phyloP scores from a whole-genome alignment of 2,888 invertebrate species.

The Onthophagus sagittarius region DNA sequence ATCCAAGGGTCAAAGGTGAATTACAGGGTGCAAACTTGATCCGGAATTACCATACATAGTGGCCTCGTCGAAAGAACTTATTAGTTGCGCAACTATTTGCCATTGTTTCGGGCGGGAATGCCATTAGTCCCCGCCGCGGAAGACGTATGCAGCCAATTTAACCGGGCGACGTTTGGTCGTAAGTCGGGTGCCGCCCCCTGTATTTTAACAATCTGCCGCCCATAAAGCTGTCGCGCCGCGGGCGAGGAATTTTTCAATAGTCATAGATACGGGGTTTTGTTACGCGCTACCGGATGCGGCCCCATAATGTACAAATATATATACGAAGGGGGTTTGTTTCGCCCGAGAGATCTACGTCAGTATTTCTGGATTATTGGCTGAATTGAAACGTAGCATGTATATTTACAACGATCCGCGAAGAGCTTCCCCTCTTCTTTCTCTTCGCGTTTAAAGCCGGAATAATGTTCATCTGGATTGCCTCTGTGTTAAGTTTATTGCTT shows the following conservation, averaged over 20 bases:
- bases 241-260: slow-evolving; percentile 11
- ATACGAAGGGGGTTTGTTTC: slow-evolving; percentile 6
- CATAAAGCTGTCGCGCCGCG: slow-evolving; percentile 5
- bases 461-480: background rate
- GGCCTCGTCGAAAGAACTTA: background rate
- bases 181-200: background rate
- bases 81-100: background rate
- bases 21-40: background rate
- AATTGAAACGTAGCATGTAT: slow-evolving; percentile 11
- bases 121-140: background rate
- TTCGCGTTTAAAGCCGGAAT: background rate
- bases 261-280: slow-evolving; percentile 10
- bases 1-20: background rate
- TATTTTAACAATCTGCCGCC: background rate
- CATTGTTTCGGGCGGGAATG: background rate
- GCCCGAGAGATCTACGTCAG: background rate
- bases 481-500: slow-evolving; percentile 4
- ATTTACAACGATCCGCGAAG: background rate
- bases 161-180: background rate
- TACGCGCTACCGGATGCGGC: slow-evolving; percentile 4
- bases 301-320: slow-evolving; percentile 6
- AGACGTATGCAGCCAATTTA: background rate
- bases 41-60: background rate
- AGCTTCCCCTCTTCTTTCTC: background rate
- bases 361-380: slow-evolving; percentile 8